phyloP scores from a whole-genome alignment of 2,888 invertebrate species.

The Idaea dimidiata region DNA sequence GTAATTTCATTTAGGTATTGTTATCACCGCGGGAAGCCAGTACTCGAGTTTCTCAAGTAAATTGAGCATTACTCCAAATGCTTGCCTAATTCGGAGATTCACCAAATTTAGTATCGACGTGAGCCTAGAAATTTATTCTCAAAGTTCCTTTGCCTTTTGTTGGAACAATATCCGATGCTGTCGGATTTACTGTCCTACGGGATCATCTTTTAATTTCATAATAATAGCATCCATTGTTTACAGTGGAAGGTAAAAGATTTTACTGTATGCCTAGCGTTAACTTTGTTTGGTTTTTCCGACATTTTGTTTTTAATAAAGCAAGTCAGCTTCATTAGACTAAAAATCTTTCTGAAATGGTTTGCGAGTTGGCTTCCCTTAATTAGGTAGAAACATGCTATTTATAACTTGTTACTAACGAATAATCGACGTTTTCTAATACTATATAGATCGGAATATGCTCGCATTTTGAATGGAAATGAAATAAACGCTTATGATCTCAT shows the following conservation, averaged over 20 bases:
- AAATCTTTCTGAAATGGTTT: background rate
- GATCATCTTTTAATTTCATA: background rate
- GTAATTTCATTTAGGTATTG: slow-evolving; percentile 55
- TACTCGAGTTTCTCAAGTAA: slow-evolving; percentile 52
- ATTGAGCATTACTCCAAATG: slow-evolving; percentile 70
- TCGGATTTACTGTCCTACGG: background rate
- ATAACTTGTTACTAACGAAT: background rate
- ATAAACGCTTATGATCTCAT: background rate
- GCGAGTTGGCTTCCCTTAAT: background rate
- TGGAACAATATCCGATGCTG: slow-evolving; percentile 28
- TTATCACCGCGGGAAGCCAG: slow-evolving; percentile 50
- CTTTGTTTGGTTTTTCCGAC: background rate
- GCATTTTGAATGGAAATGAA: background rate
- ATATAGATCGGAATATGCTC: background rate
- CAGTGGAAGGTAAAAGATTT: background rate
- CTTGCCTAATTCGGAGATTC: slow-evolving; percentile 64
- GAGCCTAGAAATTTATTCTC: slow-evolving; percentile 70
- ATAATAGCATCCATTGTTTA: background rate
- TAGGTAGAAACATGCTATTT: background rate
- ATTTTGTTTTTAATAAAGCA: background rate
- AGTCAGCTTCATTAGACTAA: background rate
- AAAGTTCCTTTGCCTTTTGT: slow-evolving; percentile 54
- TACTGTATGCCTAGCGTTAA: background rate
- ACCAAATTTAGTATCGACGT: slow-evolving; percentile 61
- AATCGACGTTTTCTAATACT: background rate